Base-by-base conservation (phyloP, 2,888 invertebrate species). In the Parthenolecanium corni region DNA sequence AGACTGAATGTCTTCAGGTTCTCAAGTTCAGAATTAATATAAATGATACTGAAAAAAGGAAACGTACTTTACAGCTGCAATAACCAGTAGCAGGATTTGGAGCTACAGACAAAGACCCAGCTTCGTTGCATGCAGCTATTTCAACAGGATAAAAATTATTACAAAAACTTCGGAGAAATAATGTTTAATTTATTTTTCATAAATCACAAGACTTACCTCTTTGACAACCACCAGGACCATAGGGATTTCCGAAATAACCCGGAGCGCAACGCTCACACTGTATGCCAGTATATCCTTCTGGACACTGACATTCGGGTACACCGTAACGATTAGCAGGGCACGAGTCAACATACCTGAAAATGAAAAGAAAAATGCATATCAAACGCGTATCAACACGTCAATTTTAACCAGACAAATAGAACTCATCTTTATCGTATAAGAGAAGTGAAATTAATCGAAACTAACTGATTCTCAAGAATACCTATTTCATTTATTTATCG, bases 231-330 rank as follows among this genome's bases (percentile, higher is more conserved):
- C 89, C 90, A 0, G 84, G 79, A 11, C 81, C 72, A 44, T 84
- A 71, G 0, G 93, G 91, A 74, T 90, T 87, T 12, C 93, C 93
- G 64, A 80, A 78, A 71, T 85, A 94, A 1, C 89, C 91, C 3
- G 77, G 74, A 31, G 85, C 83, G 71, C 95, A 93, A 52, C 75
- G 73, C 69, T 89, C 85, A 70, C 93, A 93, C 52, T 84, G 79
- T 21, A 81, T 75, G 9, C 92, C 92, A 57, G 74, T 75, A 70
- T 84, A 89, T 70, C 92, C 94, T 58, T 80, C 77, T 46, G 83
- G 82, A 72, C 95, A 95, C 67, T 86, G 81, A 72, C 94, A 94
- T 3, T 82, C 79, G 0, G 88, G 84, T 65, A 82, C 79, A 4
- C 85, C 85, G 68, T 87, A 84, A 0, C 81, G 75, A 52, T 82